Evolutionary conservation across 2,797 vertebrate genomes (phyloP), one percentile per base, ranked within the genome.

Genomic region (Sebastes vulpes): DNA sequence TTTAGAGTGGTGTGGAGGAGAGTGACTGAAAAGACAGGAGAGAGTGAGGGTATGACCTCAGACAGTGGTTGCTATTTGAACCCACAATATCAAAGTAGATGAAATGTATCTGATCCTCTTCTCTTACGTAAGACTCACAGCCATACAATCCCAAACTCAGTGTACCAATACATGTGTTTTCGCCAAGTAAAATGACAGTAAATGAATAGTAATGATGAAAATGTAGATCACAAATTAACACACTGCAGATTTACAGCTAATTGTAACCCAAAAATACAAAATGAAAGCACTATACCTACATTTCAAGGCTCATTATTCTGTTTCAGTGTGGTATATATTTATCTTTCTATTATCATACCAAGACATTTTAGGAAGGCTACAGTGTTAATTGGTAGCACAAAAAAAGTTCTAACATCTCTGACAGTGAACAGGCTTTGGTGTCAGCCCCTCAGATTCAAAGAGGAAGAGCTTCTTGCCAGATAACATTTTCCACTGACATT

Each of bases 401-500:
- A 65, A 65, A 60, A 59, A 21, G 6, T 58, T 83, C 63, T 29
- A 65, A 48, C 38, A 72, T 59, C n/a, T 75, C 60, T 78, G 23
- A 54, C 9, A 32, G 35, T 38, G 74, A 86, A 71, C 72, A 26
- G 54, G 59, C 75, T 77, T 65, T 64, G 54, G 69, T 73, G 25
- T 81, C 72, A 84, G 63, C 66, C 25, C 6, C 29, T 75, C 32
- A 16, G 63, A 75, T 66, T 38, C 65, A 75, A 73, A 65, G 69
- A 82, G 31, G 65, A 59, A 72, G 69, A 72, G 63, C 26, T 35
- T 79, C 52, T 68, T 54, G 6, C 42, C 63, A 58, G 59, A 86
- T 72, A 75, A 77, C 56, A 75, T 75, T 77, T 84, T 70, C 59
- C 35, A 28, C 54, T 87, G 88, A 89, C 82, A 89, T 91, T 84